A percentile compares a stretch with the other conserved stretches of the same genome.
phyloP scores from a whole-genome alignment of 1,140 invertebrate genomes.

The Brachionus sp. region DNA sequence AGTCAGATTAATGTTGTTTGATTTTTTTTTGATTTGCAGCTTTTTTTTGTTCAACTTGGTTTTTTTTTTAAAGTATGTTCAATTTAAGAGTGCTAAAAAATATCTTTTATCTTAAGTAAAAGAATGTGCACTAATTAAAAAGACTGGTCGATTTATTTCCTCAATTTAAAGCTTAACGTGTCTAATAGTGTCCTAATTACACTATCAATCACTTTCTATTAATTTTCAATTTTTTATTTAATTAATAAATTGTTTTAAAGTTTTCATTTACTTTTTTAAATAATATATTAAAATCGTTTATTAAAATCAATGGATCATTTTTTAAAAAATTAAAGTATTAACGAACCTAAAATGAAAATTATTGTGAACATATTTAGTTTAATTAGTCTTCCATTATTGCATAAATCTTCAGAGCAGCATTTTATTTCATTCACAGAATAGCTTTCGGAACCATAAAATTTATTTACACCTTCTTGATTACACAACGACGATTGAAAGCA shows the following conservation, averaged over 20 bases:
- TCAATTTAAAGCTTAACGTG: neutral
- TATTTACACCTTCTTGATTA: neutral
- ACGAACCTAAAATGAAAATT: neutral
- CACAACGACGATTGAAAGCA: neutral
- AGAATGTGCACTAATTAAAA: neutral
- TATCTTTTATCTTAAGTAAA: neutral
- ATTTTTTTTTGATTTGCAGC: neutral
- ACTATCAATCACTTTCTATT: too few relatives aligned
- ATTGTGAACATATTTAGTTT: neutral
- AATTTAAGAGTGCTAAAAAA: neutral
- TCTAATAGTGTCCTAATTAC: neutral
- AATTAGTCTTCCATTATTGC: neutral
- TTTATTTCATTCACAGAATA: neutral
- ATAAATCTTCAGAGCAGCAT: neutral
- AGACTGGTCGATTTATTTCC: neutral
- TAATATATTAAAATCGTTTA: too few relatives aligned
- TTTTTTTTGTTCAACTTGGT: neutral
- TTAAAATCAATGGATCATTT: neutral
- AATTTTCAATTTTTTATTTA: too few relatives aligned
- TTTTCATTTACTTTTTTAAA: neutral
- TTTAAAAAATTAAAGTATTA: neutral
- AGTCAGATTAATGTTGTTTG: neutral
- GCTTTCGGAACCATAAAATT: neutral
- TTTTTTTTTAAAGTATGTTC: neutral
- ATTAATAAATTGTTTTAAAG: too few relatives aligned